Conservation (phyloP, 2,888 invertebrate species). For the Malacosoma neustria region DNA sequence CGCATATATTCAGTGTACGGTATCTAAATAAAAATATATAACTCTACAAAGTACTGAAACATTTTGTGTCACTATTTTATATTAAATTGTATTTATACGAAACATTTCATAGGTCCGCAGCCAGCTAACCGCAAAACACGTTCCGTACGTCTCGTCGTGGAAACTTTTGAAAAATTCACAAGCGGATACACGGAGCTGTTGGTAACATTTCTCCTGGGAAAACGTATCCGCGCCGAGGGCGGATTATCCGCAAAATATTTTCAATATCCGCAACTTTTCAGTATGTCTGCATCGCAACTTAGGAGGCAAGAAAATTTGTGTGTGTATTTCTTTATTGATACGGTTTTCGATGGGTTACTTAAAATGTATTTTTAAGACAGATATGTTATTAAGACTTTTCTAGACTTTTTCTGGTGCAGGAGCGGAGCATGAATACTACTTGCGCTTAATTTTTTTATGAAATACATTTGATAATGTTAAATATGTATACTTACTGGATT, state of each 20-base stretch:
- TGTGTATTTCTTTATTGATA: neutral
- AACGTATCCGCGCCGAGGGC: constrained; percentile 6
- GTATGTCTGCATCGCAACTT: constrained; percentile 14
- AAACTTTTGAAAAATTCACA: neutral
- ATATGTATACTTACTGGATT: too few species aligned
- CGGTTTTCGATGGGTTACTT: too few species aligned
- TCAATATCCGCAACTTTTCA: constrained; percentile 45
- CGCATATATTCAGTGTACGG: too few species aligned
- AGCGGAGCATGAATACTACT: too few species aligned
- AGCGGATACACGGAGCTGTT: neutral
- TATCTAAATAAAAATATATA: too few species aligned
- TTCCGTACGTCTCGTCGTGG: neutral
- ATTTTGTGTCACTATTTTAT: too few species aligned
- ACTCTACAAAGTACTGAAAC: too few species aligned
- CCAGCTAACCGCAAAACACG: neutral
- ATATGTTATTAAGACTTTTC: too few species aligned
- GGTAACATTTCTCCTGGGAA: neutral
- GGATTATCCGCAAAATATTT: constrained; percentile 48
- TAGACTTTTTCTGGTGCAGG: too few species aligned
- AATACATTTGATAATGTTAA: too few species aligned
- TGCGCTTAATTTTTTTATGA: too few species aligned
- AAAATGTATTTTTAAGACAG: too few species aligned
- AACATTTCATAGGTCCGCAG: neutral
- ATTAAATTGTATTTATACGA: neutral
- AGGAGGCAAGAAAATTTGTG: neutral